Evolutionary conservation across 1,140 invertebrate species (phyloP).

Genomic region (Globodera rostochiensis): DNA sequence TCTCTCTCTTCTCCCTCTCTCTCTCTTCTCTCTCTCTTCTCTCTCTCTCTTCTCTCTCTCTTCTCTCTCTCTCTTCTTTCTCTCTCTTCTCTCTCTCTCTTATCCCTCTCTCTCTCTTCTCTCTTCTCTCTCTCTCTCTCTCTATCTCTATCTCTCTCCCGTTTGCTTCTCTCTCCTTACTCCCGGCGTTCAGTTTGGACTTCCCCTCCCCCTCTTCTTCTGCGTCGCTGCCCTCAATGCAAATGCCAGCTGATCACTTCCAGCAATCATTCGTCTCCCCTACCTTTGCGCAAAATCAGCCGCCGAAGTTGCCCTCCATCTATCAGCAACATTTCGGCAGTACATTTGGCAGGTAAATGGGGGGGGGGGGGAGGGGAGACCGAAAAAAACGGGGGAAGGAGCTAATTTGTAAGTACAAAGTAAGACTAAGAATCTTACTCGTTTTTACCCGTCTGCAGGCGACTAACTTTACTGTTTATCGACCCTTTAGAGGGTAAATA

Average conservation of each 20-base stretch:
- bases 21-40: too few relatives aligned
- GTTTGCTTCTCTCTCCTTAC: not conserved
- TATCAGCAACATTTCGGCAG: conserved; percentile 3
- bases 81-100: not conserved
- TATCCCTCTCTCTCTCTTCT: not conserved
- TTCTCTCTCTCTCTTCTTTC: not conserved
- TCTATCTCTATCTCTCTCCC: not conserved
- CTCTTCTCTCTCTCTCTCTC: not conserved
- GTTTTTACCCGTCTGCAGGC: too few relatives aligned
- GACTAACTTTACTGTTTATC: too few relatives aligned
- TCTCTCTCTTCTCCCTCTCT: too few relatives aligned
- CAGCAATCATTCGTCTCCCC: not conserved
- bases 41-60: not conserved
- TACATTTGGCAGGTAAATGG: not conserved
- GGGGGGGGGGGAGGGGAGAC: too few relatives aligned
- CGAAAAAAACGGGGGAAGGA: not conserved
- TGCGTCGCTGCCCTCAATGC: not conserved
- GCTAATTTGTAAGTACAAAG: not conserved
- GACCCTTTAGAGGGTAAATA: too few relatives aligned
- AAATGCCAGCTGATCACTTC: not conserved
- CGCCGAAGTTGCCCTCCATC: conserved; percentile 1
- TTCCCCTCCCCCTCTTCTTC: not conserved
- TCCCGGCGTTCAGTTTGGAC: not conserved
- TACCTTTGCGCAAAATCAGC: not conserved
- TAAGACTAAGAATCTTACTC: too few relatives aligned